These are phyloP conservation scores for Acrobasis consociella DNA, from an alignment of 2,888 invertebrate species.

Conservation along the genomic window DNA sequence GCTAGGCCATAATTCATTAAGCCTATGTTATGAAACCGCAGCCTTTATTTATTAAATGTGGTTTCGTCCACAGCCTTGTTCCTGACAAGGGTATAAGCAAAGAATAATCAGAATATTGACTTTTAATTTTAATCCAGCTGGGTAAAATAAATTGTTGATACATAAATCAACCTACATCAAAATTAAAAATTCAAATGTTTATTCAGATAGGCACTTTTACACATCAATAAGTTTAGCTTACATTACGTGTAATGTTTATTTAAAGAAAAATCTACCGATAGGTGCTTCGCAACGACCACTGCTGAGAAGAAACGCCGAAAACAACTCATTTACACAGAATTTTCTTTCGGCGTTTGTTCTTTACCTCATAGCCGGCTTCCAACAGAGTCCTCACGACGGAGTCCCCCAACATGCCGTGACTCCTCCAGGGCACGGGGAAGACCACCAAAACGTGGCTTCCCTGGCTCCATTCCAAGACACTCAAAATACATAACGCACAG, in stretches of 20 bases:
- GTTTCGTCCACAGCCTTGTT: neutral
- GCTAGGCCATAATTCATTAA: neutral
- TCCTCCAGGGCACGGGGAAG: conserved; percentile 48
- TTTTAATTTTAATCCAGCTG: neutral
- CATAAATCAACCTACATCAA: too few species aligned
- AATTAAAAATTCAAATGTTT: too few species aligned
- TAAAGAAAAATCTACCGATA: too few species aligned
- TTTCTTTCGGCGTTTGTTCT: neutral
- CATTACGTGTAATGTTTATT: too few species aligned
- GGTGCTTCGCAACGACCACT: too few species aligned
- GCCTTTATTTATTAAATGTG: neutral
- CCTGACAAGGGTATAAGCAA: neutral
- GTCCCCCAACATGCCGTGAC: conserved; percentile 50
- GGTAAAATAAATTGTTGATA: neutral
- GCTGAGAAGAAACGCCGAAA: neutral
- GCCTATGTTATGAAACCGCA: neutral
- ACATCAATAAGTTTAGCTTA: too few species aligned
- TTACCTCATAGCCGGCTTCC: conserved; percentile 54
- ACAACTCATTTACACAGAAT: too few species aligned
- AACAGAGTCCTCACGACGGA: conserved; percentile 46
- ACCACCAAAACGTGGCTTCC: conserved; percentile 45
- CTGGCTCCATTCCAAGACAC: conserved; percentile 29
- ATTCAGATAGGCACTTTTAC: too few species aligned
- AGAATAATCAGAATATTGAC: neutral
- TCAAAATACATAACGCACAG: conserved; percentile 28